Conservation (phyloP, 1,140 invertebrate species). For the Drosophila sucinea region DNA sequence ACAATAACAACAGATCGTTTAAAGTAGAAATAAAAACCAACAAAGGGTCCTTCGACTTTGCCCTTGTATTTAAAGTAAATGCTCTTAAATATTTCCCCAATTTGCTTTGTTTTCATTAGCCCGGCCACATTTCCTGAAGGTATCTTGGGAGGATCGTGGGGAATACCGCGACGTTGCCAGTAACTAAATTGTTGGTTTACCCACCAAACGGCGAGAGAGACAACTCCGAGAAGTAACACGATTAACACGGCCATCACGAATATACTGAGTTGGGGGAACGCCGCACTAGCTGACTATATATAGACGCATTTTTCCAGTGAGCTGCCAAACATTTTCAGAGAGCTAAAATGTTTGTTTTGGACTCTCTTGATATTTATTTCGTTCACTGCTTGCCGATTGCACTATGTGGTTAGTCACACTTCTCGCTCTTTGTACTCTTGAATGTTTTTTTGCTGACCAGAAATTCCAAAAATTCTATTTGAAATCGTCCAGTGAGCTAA, state of each 20-base stretch:
- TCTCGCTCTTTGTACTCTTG: no score
- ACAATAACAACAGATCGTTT: conserved; percentile 24
- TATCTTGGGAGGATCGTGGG: conserved; percentile 70
- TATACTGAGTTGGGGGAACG: conserved; percentile 4
- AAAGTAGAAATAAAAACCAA: conserved; percentile 51
- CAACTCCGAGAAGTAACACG: conserved; percentile 11
- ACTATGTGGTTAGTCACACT: no score
- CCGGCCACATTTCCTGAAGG: conserved; percentile 66
- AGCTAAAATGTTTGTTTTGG: no score
- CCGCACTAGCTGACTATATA: no score
- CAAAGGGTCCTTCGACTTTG: conserved; percentile 51
- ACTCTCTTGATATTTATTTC: no score
- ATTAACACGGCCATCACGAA: conserved; percentile 29
- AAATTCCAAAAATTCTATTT: no score
- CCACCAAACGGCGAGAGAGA: conserved; percentile 37
- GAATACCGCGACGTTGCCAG: conserved; percentile 82
- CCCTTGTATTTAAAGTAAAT: conserved; percentile 48
- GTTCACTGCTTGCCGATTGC: no score
- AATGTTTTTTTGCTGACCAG: no score
- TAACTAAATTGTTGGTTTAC: conserved; percentile 43
- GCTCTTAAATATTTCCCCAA: conserved; percentile 18
- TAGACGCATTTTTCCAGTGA: no score
- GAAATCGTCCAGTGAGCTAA: no score
- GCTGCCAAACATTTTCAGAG: no score
- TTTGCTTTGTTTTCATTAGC: conserved; percentile 31